Evolutionary conservation across 2,797 vertebrate genomes (phyloP).

Genomic region (Micrastur ruficollis): DNA sequence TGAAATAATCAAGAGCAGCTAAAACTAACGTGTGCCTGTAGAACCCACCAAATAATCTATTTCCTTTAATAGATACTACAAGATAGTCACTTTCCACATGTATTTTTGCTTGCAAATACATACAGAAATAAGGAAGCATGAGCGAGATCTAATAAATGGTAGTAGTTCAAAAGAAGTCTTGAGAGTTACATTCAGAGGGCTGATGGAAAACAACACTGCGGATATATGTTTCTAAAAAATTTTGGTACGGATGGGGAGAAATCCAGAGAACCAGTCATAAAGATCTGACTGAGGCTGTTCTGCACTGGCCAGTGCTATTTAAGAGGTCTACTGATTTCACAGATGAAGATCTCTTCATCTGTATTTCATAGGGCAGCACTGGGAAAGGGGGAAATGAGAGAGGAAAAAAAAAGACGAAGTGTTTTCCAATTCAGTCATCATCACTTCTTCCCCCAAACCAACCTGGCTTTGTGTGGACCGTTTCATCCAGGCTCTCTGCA

Average conservation of each 20-base stretch:
- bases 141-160: neutral
- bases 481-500: conserved; percentile 77
- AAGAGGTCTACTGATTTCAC: neutral
- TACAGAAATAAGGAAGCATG: neutral
- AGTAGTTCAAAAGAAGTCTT: neutral
- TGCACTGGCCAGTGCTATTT: neutral
- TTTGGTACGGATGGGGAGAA: neutral
- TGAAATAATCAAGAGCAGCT: neutral
- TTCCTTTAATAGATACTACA: neutral
- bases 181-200: neutral
- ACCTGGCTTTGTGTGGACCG: conserved; percentile 84
- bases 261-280: neutral
- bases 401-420: neutral
- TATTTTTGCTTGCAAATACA: neutral
- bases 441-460: neutral
- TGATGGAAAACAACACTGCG: neutral
- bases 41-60: neutral
- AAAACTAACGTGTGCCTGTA: neutral
- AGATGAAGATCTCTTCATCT: neutral
- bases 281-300: neutral
- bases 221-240: neutral
- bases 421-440: neutral
- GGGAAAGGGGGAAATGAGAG: neutral
- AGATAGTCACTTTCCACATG: neutral
- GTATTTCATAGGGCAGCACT: neutral